Conservation (phyloP, 1,140 invertebrate species). For the Antheraea mylitta region DNA sequence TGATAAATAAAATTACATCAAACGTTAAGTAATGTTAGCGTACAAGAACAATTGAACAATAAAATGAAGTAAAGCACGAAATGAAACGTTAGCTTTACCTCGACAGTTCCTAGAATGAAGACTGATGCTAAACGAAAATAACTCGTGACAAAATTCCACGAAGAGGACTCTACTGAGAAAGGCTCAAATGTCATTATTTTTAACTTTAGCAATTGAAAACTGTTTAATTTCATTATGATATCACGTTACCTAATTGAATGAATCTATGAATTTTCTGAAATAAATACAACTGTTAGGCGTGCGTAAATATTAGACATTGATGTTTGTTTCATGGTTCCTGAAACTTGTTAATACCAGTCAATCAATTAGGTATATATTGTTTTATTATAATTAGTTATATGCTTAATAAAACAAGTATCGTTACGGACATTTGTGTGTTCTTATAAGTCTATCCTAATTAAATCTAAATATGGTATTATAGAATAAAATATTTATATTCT, state of each 20-base stretch:
- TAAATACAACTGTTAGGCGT: constrained; percentile 12
- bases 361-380: background rate
- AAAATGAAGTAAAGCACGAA: background rate
- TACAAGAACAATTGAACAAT: background rate
- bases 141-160: constrained; percentile 20
- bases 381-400: background rate
- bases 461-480: too few species aligned
- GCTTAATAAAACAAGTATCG: too few species aligned
- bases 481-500: too few species aligned
- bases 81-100: constrained; percentile 7
- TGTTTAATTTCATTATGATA: constrained; percentile 2
- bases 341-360: background rate
- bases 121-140: constrained; percentile 22
- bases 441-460: too few species aligned
- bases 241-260: background rate
- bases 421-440: too few species aligned
- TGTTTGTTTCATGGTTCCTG: background rate
- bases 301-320: constrained; percentile 9
- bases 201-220: constrained; percentile 8
- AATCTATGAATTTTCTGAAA: background rate
- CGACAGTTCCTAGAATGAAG: constrained; percentile 25
- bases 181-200: background rate
- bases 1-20: background rate
- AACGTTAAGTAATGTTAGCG: background rate
- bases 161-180: constrained; percentile 12